Base-by-base conservation (phyloP, 2,888 invertebrate genomes). In the Orthonevra nobilis region DNA sequence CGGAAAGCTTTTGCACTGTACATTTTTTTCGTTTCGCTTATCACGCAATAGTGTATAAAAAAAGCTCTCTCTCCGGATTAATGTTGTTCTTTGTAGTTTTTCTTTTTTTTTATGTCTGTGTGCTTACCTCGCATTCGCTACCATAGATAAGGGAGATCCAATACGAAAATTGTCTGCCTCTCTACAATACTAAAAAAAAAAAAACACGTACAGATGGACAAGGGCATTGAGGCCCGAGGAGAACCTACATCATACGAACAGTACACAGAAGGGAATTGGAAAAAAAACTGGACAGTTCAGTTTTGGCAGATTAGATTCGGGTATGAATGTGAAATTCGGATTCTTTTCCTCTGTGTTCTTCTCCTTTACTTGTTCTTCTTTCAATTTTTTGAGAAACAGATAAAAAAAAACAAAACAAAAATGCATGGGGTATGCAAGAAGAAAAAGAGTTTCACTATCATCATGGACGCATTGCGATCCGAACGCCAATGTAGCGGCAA, bases 291-390 rank as follows among this genome's bases (percentile, higher is more conserved):
- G 73, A 73, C 42, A 28, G 66, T 79, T 73, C 19, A 50, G 48
- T 66, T 73, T 66, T 44, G 44, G 56, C 28, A 79, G 73, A 79
- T 79, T 73, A 79, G 73, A 73, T 79, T 79, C 56, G 66, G 46
- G 26, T 44, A 40, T 38, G 48, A 72, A 60, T 79, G 52, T 66
- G 60, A 60, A n/a, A n/a, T 46, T 79, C 42, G 60, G 40, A 42
- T 60, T 79, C 54, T 42, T 54, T 34, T 63, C 40, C 17, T 46
- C 6, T 15, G 26, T 28, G 30, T 30, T 28, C 15, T n/a, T 60
- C n/a, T 46, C 17, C 6, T 7, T 30, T 61, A 34, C 17, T 20
- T 34, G 3, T 40, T 50, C 4, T 34, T 20, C 9, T 28, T 36
- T n/a, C n/a, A n/a, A n/a, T n/a, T n/a, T n/a, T n/a, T n/a, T n/a